Conservation (phyloP, 37 sponge, comb jelly and placozoan species). For the Hormiphora californensis region DNA sequence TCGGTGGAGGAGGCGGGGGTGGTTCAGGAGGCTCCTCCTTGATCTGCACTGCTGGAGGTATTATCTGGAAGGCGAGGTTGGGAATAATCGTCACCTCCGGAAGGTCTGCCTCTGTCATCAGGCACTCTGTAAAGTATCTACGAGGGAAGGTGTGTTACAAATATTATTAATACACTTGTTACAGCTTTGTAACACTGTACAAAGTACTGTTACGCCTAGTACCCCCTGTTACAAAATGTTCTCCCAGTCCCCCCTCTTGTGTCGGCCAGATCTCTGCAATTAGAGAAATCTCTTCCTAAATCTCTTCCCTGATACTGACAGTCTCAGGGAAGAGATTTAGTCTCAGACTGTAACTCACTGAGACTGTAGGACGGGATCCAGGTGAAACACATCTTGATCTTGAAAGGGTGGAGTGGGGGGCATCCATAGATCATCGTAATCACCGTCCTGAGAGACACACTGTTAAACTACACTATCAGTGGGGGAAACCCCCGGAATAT, state of each 20-base stretch:
- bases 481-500: too few relatives aligned
- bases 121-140: slow-evolving; percentile 29
- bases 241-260: too few relatives aligned
- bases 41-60: slow-evolving; percentile 52
- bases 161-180: too few relatives aligned
- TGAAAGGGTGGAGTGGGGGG: slow-evolving; percentile 29
- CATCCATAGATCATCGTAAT: slow-evolving; percentile 2
- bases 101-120: slow-evolving; percentile 14
- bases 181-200: too few relatives aligned
- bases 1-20: slow-evolving; percentile 40
- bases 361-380: slow-evolving; percentile 38
- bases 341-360: slow-evolving; percentile 36
- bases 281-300: too few relatives aligned
- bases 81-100: slow-evolving; percentile 49
- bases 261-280: too few relatives aligned
- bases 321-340: too few relatives aligned
- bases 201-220: too few relatives aligned
- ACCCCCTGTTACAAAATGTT: too few relatives aligned
- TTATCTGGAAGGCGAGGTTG: slow-evolving; percentile 52
- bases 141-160: neutral
- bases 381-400: slow-evolving; percentile 45
- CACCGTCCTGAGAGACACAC: too few relatives aligned
- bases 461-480: too few relatives aligned
- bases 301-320: too few relatives aligned
- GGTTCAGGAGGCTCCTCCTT: slow-evolving; percentile 54